Evolutionary conservation across 2,888 invertebrate genomes (phyloP), one percentile per base, ranked within the genome.

Genomic region (Sicus ferrugineus): DNA sequence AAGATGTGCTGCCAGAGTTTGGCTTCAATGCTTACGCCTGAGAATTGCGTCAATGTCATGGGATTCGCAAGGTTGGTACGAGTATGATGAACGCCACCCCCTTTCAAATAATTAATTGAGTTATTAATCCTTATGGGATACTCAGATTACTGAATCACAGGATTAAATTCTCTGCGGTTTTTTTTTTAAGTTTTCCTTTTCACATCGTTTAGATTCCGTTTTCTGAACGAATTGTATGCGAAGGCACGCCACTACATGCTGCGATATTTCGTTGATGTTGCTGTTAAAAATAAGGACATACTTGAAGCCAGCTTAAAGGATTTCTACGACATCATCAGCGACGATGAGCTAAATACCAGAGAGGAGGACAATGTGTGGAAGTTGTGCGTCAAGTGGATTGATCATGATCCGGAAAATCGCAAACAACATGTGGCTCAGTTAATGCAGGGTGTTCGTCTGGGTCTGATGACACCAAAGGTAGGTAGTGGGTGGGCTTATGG

Each of bases 311-410:
- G 90, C 6, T 87, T 93, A 30, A 89, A 91, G 19, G 93, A 95
- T 80, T 86, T 96, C 30, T 89, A 90, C 71, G 89, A 89, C 67
- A 89, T 96, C 64, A 91, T 96, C 73, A 89, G 92, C 59, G 92
- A 93, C 65, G 95, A 96, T 79, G 92, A 94, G 80, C 86, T 96
- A 38, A 95, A 95, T 81, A 94, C 94, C 0, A 93, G 94, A 76
- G 93, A 91, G 79, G 96, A 96, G 82, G 95, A 94, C 82, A 89
- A 89, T 0, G 94, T 94, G 0, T 95, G 95, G 95, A 93, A 94
- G 79, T 88, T 93, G 34, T 92, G 94, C 23, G 83, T 96, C 66
- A 89, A 92, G 59, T 97, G 96, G 97, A 94, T 97, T 69, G 91
- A 95, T 77, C 88, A 90, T 76, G 91, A 93, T 76, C 89, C 92